phyloP scores from a whole-genome alignment of 2,888 invertebrate genomes.

The Ophion obscuratus region DNA sequence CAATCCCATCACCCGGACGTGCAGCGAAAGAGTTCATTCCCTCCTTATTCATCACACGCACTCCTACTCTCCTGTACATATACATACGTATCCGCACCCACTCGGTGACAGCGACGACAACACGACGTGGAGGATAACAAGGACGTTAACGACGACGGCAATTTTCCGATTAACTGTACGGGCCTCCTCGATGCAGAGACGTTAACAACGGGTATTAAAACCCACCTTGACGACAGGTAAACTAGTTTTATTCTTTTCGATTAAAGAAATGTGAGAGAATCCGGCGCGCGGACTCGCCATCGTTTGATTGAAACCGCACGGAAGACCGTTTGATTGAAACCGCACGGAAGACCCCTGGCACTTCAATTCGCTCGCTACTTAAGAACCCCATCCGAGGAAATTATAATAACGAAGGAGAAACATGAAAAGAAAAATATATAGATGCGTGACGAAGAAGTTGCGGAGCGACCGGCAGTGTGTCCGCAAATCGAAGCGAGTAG shows the following conservation, averaged over 20 bases:
- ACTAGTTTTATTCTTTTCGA: slow-evolving; percentile 55
- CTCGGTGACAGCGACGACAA: slow-evolving; percentile 18
- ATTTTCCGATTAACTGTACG: slow-evolving; percentile 55
- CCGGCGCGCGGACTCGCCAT: background rate
- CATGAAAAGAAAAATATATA: background rate
- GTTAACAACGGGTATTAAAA: slow-evolving; percentile 15
- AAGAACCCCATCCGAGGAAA: background rate
- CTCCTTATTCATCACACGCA: slow-evolving; percentile 10
- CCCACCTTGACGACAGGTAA: slow-evolving; percentile 32
- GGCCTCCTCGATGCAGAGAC: slow-evolving; percentile 20
- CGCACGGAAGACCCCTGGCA: slow-evolving; percentile 16
- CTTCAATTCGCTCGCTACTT: slow-evolving; percentile 11
- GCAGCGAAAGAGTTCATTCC: slow-evolving; percentile 23
- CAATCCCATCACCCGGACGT: slow-evolving; percentile 15
- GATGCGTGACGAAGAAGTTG: slow-evolving; percentile 21
- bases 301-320: slow-evolving; percentile 37
- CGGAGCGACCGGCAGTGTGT: background rate
- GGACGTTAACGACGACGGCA: slow-evolving; percentile 40
- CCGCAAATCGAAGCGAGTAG: slow-evolving; percentile 24
- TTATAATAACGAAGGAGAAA: background rate
- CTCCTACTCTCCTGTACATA: background rate
- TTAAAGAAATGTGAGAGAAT: slow-evolving; percentile 42
- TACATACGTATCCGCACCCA: background rate
- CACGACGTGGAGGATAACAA: too few species aligned
- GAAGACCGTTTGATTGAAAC: slow-evolving; percentile 33